phyloP scores from a whole-genome alignment of 2,888 invertebrate species.

The Oscheius sp. region DNA sequence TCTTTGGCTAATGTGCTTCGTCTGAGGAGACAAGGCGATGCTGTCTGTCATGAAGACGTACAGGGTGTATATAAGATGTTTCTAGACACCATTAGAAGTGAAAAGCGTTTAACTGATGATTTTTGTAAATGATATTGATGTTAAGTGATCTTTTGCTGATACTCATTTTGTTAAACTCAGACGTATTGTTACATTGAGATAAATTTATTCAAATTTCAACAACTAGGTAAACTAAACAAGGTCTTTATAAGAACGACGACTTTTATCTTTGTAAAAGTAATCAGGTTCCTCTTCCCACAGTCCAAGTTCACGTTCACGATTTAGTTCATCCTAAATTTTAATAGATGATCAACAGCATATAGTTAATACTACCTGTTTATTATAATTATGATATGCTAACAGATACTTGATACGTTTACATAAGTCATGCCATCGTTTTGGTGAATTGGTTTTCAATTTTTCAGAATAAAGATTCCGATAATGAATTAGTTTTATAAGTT shows the following conservation, averaged over 20 bases:
- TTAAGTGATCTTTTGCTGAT: neutral
- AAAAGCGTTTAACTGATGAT: conserved; percentile 39
- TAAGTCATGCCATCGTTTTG: conserved; percentile 68
- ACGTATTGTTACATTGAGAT: neutral
- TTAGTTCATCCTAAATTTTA: conserved; percentile 62
- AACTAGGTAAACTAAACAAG: conserved; percentile 44
- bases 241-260: conserved; percentile 64
- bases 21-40: conserved; percentile 74
- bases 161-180: too few relatives aligned
- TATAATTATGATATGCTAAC: conserved; percentile 69
- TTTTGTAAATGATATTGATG: neutral
- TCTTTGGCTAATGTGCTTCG: conserved; percentile 94
- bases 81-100: conserved; percentile 84
- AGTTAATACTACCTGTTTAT: conserved; percentile 55
- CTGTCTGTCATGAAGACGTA: conserved; percentile 81
- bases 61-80: conserved; percentile 93
- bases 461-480: conserved; percentile 67
- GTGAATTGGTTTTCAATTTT: conserved; percentile 63
- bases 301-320: conserved; percentile 66
- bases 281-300: conserved; percentile 70
- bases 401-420: conserved; percentile 69
- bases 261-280: conserved; percentile 70
- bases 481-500: conserved; percentile 69
- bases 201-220: neutral
- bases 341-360: neutral